Evolutionary conservation across 2,797 vertebrate species (phyloP), one percentile per base, ranked within the genome.

Genomic region (Avahi laniger): DNA sequence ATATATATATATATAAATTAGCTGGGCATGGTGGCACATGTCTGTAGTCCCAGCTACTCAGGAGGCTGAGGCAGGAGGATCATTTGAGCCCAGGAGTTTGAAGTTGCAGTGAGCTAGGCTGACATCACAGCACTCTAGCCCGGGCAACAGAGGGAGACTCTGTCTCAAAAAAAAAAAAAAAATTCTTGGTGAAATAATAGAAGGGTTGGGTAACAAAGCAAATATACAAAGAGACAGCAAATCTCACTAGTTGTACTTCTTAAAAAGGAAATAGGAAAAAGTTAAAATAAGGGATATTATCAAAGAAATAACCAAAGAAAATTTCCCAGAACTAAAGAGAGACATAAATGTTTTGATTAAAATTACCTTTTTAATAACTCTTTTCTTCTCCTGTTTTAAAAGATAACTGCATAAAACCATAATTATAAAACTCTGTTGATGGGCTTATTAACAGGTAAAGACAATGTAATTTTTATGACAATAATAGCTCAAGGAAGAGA

Each of bases 331-430:
- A 26, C 38, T 72, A 63, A 70, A 78, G 28, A 50, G 8, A 85
- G 12, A 94, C 1, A 48, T n/a, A 3, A 78, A 70, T 72, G 46
- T 90, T 86, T 67, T 86, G 30, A 65, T 38, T 52, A 73, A 89
- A 93, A 96, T 88, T 61, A 43, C 9, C 59, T 73, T 84, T 91
- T 43, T 52, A 22, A 12, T 70, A 72, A 46, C 33, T 57, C 67
- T 52, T 91, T 72, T 89, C 59, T 89, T 76, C 67, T 75, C 30
- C 24, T 86, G 3, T 59, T 92, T 76, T 93, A 76, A 92, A 89
- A 43, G 12, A 50, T 79, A 94, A 43, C 57, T n/a, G 13, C 50
- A 79, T 73, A 78, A 87, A 95, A 83, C 46, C 91, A 46, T 70
- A 57, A 38, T 85, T 91, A 84, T 52, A 61, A 88, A 90, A 73